Percentiles rank a stretch among this genome's conserved stretches.
These are phyloP conservation scores for Hydrolagus affinis DNA, from an alignment of 2,113 vertebrate species.

Conservation along the genomic window DNA sequence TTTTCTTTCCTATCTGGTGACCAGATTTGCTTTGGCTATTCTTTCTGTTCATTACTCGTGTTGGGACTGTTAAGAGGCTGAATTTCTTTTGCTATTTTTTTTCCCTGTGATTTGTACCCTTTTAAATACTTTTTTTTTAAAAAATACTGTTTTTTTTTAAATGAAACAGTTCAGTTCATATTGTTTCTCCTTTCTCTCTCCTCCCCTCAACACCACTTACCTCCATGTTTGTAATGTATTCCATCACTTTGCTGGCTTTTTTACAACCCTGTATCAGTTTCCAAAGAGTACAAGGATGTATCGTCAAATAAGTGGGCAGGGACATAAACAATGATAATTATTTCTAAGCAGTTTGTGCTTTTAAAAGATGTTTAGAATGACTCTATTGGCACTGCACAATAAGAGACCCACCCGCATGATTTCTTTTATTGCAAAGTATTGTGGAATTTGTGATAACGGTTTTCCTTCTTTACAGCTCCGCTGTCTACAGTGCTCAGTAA, in stretches of 20 bases:
- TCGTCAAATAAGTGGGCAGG: background rate
- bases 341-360: background rate
- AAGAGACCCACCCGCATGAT: background rate
- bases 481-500: slow-evolving; percentile 76
- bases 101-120: background rate
- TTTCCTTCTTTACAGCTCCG: slow-evolving; percentile 58
- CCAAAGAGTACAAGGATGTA: background rate
- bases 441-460: background rate
- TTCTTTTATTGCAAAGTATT: background rate
- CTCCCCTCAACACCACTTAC: too few relatives aligned
- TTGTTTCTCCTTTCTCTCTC: too few relatives aligned
- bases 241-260: background rate
- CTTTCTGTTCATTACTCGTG: background rate
- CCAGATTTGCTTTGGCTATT: background rate
- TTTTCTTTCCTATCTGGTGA: background rate
- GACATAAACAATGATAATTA: background rate
- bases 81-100: slow-evolving; percentile 10
- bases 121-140: background rate
- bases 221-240: background rate
- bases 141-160: slow-evolving; percentile 15
- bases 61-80: background rate
- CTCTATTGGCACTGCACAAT: background rate
- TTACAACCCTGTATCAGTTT: too few relatives aligned
- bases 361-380: background rate
- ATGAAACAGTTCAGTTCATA: too few relatives aligned